phyloP scores from a whole-genome alignment of 2,797 vertebrate species.

The Phrynocephalus vlangalii region DNA sequence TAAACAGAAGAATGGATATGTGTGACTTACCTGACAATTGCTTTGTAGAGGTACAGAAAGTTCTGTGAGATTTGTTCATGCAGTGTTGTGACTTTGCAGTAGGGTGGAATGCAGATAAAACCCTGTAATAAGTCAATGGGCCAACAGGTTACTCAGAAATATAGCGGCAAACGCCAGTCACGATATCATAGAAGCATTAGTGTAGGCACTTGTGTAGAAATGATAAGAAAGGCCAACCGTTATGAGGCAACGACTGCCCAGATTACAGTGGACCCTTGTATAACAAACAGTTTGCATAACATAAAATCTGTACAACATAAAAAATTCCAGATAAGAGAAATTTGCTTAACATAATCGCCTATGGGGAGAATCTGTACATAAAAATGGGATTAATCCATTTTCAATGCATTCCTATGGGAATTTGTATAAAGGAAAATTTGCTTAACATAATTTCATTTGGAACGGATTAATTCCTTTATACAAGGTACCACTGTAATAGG shows the following conservation, averaged over 20 bases:
- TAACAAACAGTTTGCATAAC: no score
- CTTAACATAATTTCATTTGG: no score
- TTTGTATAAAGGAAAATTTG: no score
- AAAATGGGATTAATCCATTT: no score
- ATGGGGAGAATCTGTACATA: no score
- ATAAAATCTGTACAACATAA: no score
- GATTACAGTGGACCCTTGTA: not conserved
- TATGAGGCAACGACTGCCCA: slow-evolving; percentile 28
- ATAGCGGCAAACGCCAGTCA: not conserved
- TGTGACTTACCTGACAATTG: not conserved
- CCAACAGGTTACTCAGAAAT: not conserved
- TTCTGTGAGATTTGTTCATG: slow-evolving; percentile 43
- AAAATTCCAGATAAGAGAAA: no score
- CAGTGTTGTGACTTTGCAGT: not conserved
- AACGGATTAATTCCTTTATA: no score
- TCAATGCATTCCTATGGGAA: no score
- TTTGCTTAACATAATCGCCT: no score
- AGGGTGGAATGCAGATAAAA: not conserved
- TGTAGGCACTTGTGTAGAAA: not conserved
- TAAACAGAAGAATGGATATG: no score
- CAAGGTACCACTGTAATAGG: no score
- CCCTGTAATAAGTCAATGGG: slow-evolving; percentile 8
- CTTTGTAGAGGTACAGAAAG: slow-evolving; percentile 18
- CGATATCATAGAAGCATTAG: not conserved
- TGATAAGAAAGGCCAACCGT: not conserved